These are phyloP conservation scores for Drosophila sechellia DNA, from an alignment of 1,140 invertebrate species.

Conservation along the genomic window DNA sequence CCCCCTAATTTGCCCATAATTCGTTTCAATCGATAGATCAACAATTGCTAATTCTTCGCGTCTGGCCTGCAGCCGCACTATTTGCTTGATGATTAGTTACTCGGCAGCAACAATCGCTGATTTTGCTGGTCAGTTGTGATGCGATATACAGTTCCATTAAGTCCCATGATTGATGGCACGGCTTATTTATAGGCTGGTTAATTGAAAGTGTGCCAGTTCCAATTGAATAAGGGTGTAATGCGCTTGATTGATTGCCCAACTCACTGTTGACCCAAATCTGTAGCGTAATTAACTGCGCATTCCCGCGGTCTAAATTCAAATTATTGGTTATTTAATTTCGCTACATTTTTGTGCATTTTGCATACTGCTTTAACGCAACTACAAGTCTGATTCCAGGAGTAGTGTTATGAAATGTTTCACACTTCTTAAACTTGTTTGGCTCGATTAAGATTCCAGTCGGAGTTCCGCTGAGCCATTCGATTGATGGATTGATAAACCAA, in stretches of 20 bases:
- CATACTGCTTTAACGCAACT: no score
- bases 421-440: background rate
- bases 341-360: no score
- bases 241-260: slow-evolving; percentile 21
- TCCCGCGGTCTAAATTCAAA: background rate
- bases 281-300: background rate
- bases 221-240: slow-evolving; percentile 23
- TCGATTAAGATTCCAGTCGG: slow-evolving; percentile 29
- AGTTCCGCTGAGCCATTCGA: slow-evolving; percentile 30
- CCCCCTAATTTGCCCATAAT: slow-evolving; percentile 56
- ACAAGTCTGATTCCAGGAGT: no score
- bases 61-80: background rate
- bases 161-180: slow-evolving; percentile 9
- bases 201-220: slow-evolving; percentile 14
- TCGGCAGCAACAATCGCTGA: background rate
- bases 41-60: slow-evolving; percentile 6
- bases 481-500: slow-evolving; percentile 58
- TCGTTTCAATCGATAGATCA: slow-evolving; percentile 21
- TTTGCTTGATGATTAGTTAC: background rate
- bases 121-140: background rate
- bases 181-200: slow-evolving; percentile 3
- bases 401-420: no score
- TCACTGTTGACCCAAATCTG: background rate
- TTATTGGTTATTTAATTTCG: no score
- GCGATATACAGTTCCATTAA: background rate